These are phyloP conservation scores for Cryptophagus acutangulus DNA, from an alignment of 2,888 invertebrate species.

Conservation along the genomic window DNA sequence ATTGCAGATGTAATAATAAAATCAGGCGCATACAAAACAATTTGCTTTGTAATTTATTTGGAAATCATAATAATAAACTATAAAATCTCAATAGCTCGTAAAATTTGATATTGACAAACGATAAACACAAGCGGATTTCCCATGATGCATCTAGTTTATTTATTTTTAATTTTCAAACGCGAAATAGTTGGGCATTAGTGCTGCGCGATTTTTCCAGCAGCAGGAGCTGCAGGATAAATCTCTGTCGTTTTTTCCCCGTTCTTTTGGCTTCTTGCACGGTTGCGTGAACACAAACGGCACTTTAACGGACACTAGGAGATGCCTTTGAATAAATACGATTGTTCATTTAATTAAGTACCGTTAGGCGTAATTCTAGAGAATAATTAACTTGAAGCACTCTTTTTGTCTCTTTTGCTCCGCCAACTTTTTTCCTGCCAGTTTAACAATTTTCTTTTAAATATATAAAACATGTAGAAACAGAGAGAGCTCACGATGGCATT, in stretches of 20 bases:
- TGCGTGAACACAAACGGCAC: slow-evolving; percentile 11
- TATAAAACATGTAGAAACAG: too few relatives aligned
- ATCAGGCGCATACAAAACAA: slow-evolving; percentile 9
- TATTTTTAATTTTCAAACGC: too few relatives aligned
- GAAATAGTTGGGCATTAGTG: too few relatives aligned
- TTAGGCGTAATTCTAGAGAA: slow-evolving; percentile 28
- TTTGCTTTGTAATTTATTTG: slow-evolving; percentile 25
- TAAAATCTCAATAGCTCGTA: slow-evolving; percentile 27
- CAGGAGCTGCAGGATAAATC: too few relatives aligned
- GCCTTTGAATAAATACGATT: slow-evolving; percentile 34
- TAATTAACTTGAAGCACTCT: slow-evolving; percentile 32
- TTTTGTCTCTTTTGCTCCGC: slow-evolving; percentile 18
- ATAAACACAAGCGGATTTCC: slow-evolving; percentile 15
- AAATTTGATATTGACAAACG: slow-evolving; percentile 27
- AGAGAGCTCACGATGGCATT: slow-evolving; percentile 10
- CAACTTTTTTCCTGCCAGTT: slow-evolving; percentile 20
- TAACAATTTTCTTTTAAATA: slow-evolving; percentile 23
- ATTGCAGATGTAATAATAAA: too few relatives aligned
- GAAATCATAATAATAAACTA: slow-evolving; percentile 26
- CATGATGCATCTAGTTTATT: too few relatives aligned
- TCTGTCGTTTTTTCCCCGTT: slow-evolving; percentile 5
- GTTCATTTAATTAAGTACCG: slow-evolving; percentile 37
- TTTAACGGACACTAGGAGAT: slow-evolving; percentile 20
- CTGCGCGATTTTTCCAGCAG: too few relatives aligned
- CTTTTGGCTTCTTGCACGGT: slow-evolving; percentile 14